Percentiles rank a stretch among this genome's conserved stretches.
Conservation (phyloP, 2,113 vertebrate genomes). For the Rhea americana region DNA sequence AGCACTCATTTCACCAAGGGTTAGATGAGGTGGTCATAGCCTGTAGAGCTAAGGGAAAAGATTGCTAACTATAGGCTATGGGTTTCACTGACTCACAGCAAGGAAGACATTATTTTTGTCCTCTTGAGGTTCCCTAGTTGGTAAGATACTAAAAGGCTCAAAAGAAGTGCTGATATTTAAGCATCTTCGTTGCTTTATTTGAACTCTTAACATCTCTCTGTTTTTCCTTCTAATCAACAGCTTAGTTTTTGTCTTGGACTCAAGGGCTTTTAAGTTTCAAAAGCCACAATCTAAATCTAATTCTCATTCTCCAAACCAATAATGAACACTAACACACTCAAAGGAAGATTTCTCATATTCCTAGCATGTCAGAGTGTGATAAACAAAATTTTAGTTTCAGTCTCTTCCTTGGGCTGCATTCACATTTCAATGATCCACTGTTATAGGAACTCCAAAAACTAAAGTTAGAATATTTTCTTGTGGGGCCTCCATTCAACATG, state of each 20-base stretch:
- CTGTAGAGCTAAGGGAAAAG: slow-evolving; percentile 58
- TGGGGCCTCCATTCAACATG: accelerated
- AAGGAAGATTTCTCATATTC: neutral
- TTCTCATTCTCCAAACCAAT: slow-evolving; percentile 28
- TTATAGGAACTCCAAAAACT: neutral
- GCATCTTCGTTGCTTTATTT: slow-evolving; percentile 39
- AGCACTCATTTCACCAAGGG: slow-evolving; percentile 30
- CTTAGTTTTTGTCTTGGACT: slow-evolving; percentile 56
- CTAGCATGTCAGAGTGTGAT: neutral
- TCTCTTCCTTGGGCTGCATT: neutral
- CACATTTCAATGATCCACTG: neutral
- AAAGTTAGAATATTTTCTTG: neutral
- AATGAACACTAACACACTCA: neutral
- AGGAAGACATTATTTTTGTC: slow-evolving; percentile 58
- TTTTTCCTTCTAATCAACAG: slow-evolving; percentile 54
- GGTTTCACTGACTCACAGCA: slow-evolving; percentile 56
- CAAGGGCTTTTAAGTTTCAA: slow-evolving; percentile 25
- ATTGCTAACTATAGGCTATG: slow-evolving; percentile 38
- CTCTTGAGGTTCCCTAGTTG: slow-evolving; percentile 56
- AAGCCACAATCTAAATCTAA: neutral
- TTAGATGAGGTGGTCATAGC: slow-evolving; percentile 42
- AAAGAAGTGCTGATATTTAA: slow-evolving; percentile 52
- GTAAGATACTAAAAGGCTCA: slow-evolving; percentile 55
- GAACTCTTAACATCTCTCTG: slow-evolving; percentile 19
- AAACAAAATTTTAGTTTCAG: slow-evolving; percentile 18